A percentile compares a stretch with the other conserved stretches of the same genome.
Evolutionary conservation across 2,888 invertebrate species (phyloP).

Genomic region (Agrochola circellaris): DNA sequence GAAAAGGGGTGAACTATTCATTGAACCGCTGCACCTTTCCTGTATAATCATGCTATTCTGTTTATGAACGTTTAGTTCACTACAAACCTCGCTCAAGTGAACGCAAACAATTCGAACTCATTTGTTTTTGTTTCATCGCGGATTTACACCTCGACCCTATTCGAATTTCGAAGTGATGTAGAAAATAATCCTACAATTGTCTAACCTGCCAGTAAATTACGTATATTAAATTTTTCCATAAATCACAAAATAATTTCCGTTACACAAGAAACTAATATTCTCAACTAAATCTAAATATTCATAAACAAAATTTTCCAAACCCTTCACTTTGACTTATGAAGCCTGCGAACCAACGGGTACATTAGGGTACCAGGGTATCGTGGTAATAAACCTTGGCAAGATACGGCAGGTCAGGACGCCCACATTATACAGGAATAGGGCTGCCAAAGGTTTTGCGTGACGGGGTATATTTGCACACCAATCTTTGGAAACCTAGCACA

Average conservation of each 20-base stretch:
- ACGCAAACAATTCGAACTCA: background rate
- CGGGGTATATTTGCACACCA: background rate
- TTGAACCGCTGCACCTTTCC: background rate
- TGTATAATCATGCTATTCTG: background rate
- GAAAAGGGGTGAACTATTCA: background rate
- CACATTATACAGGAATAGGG: conserved; percentile 40
- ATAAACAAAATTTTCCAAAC: conserved; percentile 45
- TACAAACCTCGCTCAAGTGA: background rate
- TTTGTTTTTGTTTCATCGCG: background rate
- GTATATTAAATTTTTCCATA: background rate
- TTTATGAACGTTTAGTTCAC: no score
- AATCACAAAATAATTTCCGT: conserved; percentile 36
- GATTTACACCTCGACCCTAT: background rate
- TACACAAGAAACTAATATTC: conserved; percentile 26
- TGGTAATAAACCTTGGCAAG: conserved; percentile 72
- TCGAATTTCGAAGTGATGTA: background rate
- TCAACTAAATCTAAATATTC: conserved; percentile 31
- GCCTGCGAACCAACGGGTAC: conserved; percentile 55
- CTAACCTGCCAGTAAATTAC: background rate
- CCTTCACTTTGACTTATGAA: conserved; percentile 55
- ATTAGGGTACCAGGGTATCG: conserved; percentile 68
- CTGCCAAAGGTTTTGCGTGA: conserved; percentile 2
- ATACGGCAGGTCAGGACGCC: conserved; percentile 62
- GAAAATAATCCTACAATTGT: background rate
- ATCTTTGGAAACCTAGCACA: background rate